Conservation (phyloP, 2,888 invertebrate species). For the Lissocephala sabroskyi region DNA sequence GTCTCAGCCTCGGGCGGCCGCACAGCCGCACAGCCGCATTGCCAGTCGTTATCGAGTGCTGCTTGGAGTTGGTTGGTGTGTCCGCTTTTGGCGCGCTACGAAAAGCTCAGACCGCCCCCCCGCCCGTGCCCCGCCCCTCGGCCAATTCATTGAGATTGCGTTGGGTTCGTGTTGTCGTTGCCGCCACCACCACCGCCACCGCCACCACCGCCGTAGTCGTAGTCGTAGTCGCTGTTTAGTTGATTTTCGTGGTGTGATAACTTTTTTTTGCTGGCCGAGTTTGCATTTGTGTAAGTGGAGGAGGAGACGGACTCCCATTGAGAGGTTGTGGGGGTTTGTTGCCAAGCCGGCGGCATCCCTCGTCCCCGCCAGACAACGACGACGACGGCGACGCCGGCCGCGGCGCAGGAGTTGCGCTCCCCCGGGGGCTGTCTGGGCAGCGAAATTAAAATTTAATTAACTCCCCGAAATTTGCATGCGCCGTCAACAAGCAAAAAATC, state of each 20-base stretch:
- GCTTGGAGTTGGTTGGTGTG: slow-evolving; percentile 49
- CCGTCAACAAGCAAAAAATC: no score
- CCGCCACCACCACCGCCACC: slow-evolving; percentile 14
- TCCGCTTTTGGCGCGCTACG: slow-evolving; percentile 42
- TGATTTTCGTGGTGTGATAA: slow-evolving; percentile 5
- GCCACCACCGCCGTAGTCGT: slow-evolving; percentile 4
- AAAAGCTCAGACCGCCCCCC: slow-evolving; percentile 39
- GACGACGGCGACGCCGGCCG: no score
- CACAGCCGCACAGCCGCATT: slow-evolving; percentile 15
- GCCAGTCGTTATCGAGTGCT: slow-evolving; percentile 55
- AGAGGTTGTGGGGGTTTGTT: no score
- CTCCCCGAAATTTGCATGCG: no score
- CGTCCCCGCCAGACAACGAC: no score
- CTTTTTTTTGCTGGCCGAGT: slow-evolving; percentile 1
- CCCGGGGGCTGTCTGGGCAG: no score
- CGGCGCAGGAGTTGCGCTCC: no score
- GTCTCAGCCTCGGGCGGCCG: no score
- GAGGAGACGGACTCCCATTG: neutral
- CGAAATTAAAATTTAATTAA: no score
- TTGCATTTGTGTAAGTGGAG: slow-evolving; percentile 47
- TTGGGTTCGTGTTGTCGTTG: slow-evolving; percentile 43
- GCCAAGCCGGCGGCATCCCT: no score
- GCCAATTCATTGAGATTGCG: neutral
- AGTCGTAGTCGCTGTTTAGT: slow-evolving; percentile 20
- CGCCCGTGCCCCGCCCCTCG: slow-evolving; percentile 7